Base-by-base conservation (phyloP, 2,888 invertebrate species). In the Scaptomyza reducta region DNA sequence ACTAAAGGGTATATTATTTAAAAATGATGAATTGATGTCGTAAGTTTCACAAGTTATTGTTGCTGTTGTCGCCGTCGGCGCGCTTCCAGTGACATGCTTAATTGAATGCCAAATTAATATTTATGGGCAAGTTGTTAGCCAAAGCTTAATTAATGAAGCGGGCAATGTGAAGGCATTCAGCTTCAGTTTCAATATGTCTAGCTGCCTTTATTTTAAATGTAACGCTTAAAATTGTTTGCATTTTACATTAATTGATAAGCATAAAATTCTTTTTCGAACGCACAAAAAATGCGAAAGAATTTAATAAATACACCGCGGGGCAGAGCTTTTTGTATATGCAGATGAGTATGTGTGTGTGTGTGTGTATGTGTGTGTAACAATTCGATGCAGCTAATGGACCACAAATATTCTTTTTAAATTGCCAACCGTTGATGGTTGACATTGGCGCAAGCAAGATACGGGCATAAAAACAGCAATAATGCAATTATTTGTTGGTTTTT, bases 51-150 rank as follows among this genome's bases (percentile, higher is more conserved):
- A 40, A 16, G 40, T 40, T 11, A 10, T 58, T 38, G 18, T 22
- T 63, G 55, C 35, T 45, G 41, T 27, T n/a, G 51, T 16, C 18
- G 33, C 40, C 40, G 14, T 33, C 18, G 31, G 18, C 47, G 14
- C 16, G 49, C 22, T 27, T 10, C 7, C 27, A 33, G 38, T 46
- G 73, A 35, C 57, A 31, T 38, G 62, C 59, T 45, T 65, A 73
- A 84, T 84, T 84, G 78, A 81, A 72, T 59, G 75, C 66, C 69
- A 77, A 85, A 85, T 80, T 76, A 78, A 85, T 81, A 80, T 85
- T 85, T 81, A 80, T 80, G 70, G 66, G 59, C 64, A 57, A 60
- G 54, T 67, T 71, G 63, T 77, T 70, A 68, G 59, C 41, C 45
- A 47, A 66, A 46, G 60, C 54, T 70, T 69, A 84, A 81, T 81